Evolutionary conservation across 1,140 invertebrate genomes (phyloP).

Genomic region (Coenobita brevimanus): DNA sequence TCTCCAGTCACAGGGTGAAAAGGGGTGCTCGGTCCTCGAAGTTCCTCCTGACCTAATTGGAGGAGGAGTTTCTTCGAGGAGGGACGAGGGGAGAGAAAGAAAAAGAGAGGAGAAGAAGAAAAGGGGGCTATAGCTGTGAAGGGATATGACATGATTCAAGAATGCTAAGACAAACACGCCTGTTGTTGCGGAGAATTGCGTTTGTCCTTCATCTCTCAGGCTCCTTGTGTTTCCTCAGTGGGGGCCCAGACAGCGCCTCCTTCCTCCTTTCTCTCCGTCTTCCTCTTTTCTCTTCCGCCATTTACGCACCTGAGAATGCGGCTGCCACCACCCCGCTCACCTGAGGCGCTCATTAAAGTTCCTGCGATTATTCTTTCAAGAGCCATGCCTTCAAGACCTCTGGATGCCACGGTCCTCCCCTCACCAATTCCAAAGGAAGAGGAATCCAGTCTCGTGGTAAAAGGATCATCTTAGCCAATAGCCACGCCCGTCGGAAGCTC

Average conservation of each 20-base stretch:
- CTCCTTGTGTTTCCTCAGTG: no score
- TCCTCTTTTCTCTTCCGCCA: slow-evolving; percentile 17
- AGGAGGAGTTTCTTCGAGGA: slow-evolving; percentile 1
- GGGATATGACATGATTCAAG: slow-evolving; percentile 6
- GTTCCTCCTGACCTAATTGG: no score
- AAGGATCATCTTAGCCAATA: slow-evolving; percentile 30
- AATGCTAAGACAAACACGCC: not conserved
- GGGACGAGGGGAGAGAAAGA: not conserved
- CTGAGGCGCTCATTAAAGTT: slow-evolving; percentile 61
- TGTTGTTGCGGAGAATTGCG: slow-evolving; percentile 5
- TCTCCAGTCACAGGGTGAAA: no score
- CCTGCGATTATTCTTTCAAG: slow-evolving; percentile 50
- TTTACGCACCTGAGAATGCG: slow-evolving; percentile 52
- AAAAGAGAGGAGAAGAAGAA: not conserved
- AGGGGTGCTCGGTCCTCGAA: no score
- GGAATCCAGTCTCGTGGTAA: slow-evolving; percentile 35
- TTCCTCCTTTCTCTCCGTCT: slow-evolving; percentile 34
- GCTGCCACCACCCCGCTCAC: slow-evolving; percentile 15
- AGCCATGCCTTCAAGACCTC: slow-evolving; percentile 23
- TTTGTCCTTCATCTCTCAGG: slow-evolving; percentile 13
- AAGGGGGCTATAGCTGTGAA: not conserved
- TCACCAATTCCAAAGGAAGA: slow-evolving; percentile 34
- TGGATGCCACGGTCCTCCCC: not conserved
- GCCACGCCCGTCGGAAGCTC: not conserved
- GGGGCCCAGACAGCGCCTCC: not conserved